Base-by-base conservation (phyloP, 2,888 invertebrate species). In the Agriotes lineatus region DNA sequence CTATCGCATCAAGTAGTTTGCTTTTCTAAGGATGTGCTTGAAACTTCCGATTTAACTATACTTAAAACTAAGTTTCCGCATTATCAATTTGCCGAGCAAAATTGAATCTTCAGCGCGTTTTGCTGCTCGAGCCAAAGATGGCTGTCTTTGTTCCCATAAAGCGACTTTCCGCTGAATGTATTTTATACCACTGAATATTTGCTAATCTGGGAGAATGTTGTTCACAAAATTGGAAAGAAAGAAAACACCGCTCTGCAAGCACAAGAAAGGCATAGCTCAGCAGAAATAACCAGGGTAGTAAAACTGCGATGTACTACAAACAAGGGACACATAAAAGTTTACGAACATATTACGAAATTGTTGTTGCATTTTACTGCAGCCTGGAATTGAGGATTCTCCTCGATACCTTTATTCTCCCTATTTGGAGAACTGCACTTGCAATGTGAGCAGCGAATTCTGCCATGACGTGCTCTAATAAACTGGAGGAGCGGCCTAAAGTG, bases 31-130 rank as follows among this genome's bases (percentile, higher is more conserved):
- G 20, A 60, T 5, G 16, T 48, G 20, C 48, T 63, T 45, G 7
- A 39, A 39, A 56, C 33, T 56, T 30, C n/a, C 63, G 44, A 63
- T 56, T 48, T 62, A 59, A 20, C 48, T 48, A 14, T 48, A 48
- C 19, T 16, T 18, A 7, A 44, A 16, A 7, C 16, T 7, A 44
- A 9, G 18, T 20, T n/a, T 45, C 3, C 2, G 20, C n/a, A 14
- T 18, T 18, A 18, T 48, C 14, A 39, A 10, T 12, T 39, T 10
- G n/a, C n/a, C n/a, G n/a, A n/a, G n/a, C n/a, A n/a, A n/a, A n/a
- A n/a, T n/a, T n/a, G n/a, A n/a, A n/a, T n/a, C n/a, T n/a, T n/a
- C n/a, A n/a, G n/a, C n/a, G n/a, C n/a, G n/a, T n/a, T n/a, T n/a
- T n/a, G n/a, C n/a, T n/a, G n/a, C n/a, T n/a, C n/a, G n/a, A n/a